Conservation (phyloP, 2,888 invertebrate genomes). For the Diplolepis rosae region DNA sequence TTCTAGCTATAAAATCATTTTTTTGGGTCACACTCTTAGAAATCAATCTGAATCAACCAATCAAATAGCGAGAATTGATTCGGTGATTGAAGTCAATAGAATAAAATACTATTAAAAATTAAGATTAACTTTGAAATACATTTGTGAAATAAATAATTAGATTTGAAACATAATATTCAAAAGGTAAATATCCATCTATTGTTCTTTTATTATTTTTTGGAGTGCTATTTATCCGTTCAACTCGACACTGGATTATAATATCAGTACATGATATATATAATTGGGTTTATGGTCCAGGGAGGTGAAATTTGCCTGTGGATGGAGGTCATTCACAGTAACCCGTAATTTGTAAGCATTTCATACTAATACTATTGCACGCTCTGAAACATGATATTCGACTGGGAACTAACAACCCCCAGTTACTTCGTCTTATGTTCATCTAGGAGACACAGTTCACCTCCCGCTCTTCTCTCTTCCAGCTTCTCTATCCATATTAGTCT, state of each 20-base stretch:
- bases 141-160: no score
- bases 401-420: conserved; percentile 21
- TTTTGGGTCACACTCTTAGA: no score
- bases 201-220: no score
- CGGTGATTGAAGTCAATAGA: no score
- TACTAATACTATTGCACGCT: no score
- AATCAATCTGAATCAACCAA: no score
- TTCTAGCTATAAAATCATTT: no score
- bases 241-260: neutral
- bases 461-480: neutral
- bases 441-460: conserved; percentile 10
- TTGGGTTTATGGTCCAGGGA: neutral
- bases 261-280: neutral
- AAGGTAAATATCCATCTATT: no score
- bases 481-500: conserved; percentile 3
- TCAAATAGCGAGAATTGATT: no score
- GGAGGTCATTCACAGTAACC: conserved; percentile 9
- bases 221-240: neutral
- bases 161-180: no score
- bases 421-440: conserved; percentile 25
- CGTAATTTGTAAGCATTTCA: conserved; percentile 24
- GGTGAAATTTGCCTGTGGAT: conserved; percentile 8
- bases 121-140: no score
- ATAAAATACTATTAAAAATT: no score
- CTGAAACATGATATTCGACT: conserved; percentile 19